phyloP scores from a whole-genome alignment of 2,113 vertebrate genomes.

The Brachypodius melanocephalos region DNA sequence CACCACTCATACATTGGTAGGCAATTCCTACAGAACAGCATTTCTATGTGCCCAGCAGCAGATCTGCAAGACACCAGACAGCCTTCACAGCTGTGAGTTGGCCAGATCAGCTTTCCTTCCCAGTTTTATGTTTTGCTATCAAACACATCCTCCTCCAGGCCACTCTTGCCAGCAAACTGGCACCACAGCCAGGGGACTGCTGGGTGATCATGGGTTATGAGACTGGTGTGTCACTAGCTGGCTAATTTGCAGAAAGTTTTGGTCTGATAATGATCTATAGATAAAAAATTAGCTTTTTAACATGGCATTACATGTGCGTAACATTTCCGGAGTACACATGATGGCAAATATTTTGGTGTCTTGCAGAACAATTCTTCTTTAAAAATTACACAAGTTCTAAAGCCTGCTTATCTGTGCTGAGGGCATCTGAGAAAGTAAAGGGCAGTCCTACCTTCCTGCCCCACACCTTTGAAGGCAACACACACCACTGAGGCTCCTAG shows the following conservation, averaged over 20 bases:
- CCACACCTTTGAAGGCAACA: background rate
- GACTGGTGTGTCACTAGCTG: background rate
- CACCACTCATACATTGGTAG: rapidly evolving
- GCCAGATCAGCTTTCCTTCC: background rate
- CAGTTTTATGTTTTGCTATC: background rate
- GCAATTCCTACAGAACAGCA: background rate
- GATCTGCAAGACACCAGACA: background rate
- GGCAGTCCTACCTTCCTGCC: background rate
- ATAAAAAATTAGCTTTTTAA: background rate
- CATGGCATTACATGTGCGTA: no score
- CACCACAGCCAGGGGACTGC: background rate
- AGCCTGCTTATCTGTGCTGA: background rate
- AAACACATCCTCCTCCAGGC: background rate
- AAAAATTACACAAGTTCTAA: background rate
- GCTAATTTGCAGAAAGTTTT: background rate
- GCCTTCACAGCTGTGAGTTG: background rate
- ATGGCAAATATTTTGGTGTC: background rate
- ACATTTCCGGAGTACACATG: rapidly evolving
- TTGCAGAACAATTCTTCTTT: background rate
- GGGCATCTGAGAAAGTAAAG: background rate
- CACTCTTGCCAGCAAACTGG: background rate
- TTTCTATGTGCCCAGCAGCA: background rate
- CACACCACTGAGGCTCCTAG: background rate
- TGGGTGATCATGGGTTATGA: background rate
- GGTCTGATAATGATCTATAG: background rate